Base-by-base conservation (phyloP, 2,888 invertebrate genomes). In the Pandemis cinnamomeana region DNA sequence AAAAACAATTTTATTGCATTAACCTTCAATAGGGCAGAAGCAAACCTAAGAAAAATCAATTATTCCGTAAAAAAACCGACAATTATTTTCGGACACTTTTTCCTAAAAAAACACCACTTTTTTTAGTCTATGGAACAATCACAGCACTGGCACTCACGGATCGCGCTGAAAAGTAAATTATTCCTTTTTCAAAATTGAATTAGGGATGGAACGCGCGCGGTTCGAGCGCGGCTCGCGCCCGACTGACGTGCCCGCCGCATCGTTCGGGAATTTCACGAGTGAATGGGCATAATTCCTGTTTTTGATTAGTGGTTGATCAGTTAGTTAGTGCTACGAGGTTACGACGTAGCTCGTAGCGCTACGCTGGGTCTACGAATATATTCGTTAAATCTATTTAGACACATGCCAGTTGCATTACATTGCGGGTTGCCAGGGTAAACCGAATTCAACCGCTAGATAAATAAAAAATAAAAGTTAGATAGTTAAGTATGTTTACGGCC, bases 231-330 rank as follows among this genome's bases (percentile, higher is more conserved):
- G 58, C 44, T 66, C 15, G 71, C 68, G 77, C 73, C 72, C 75
- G 67, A 75, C 75, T 79, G 79, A 72, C 79, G 78, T 67, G 75
- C 58, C 71, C 71, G 70, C 71, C 73, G 64, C 64, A 60, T 42
- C 63, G 13, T n/a, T 2, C 55, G 27, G 53, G 51, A 41, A 51
- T 60, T 36, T 61, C 48, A 46, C 46, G 46, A 27, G 48, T 66
- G 73, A 58, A 70, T 61, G 69, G 27, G 51, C 69, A 60, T 70
- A 64, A 73, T 73, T 70, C 58, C 61, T 36, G 58, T 36, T 48
- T 58, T n/a, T 60, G 68, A 69, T 69, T 48, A 73, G 64, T 41
- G 51, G 44, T 60, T 70, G 51, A 46, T 15, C 42, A 53, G 63
- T 48, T 69, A 69, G 72, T 69, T 53, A 66, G 46, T 63, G 63